These are phyloP conservation scores for Lophius piscatorius DNA, from an alignment of 2,113 vertebrate species.

Conservation along the genomic window DNA sequence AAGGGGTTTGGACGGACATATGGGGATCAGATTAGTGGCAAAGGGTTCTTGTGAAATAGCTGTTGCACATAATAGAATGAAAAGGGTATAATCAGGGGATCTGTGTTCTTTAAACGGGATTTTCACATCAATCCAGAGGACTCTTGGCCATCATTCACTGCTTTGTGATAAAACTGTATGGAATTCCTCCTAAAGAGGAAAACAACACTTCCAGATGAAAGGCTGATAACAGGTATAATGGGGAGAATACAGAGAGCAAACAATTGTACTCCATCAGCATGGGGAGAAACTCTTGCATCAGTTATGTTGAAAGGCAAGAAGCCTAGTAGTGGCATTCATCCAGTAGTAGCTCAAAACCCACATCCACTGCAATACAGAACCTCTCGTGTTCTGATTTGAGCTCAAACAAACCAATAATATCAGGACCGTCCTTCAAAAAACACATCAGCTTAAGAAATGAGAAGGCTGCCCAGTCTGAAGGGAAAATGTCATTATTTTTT, in stretches of 20 bases:
- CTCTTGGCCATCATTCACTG: neutral
- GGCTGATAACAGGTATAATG: slow-evolving; percentile 14
- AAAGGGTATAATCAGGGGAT: slow-evolving; percentile 37
- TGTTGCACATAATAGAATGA: slow-evolving; percentile 38
- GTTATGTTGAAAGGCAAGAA: slow-evolving; percentile 18
- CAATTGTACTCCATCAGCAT: neutral
- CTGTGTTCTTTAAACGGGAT: slow-evolving; percentile 13
- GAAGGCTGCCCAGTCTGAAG: no score
- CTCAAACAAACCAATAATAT: no score
- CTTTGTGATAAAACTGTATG: slow-evolving; percentile 10
- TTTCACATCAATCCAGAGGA: neutral
- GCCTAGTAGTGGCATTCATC: no score
- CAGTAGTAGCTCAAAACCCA: no score
- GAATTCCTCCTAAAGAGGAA: slow-evolving; percentile 1
- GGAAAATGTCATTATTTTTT: no score
- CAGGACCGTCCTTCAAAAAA: no score
- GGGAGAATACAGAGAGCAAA: slow-evolving; percentile 14
- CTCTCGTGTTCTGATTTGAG: no score
- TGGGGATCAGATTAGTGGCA: slow-evolving; percentile 27
- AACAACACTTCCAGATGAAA: slow-evolving; percentile 19
- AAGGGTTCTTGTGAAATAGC: slow-evolving; percentile 23
- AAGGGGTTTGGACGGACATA: slow-evolving; percentile 17
- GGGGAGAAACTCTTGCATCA: neutral
- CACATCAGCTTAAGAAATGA: no score
- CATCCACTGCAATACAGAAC: no score